Base-by-base conservation (phyloP, 2,888 invertebrate genomes). In the Hydrotaea diabolus region DNA sequence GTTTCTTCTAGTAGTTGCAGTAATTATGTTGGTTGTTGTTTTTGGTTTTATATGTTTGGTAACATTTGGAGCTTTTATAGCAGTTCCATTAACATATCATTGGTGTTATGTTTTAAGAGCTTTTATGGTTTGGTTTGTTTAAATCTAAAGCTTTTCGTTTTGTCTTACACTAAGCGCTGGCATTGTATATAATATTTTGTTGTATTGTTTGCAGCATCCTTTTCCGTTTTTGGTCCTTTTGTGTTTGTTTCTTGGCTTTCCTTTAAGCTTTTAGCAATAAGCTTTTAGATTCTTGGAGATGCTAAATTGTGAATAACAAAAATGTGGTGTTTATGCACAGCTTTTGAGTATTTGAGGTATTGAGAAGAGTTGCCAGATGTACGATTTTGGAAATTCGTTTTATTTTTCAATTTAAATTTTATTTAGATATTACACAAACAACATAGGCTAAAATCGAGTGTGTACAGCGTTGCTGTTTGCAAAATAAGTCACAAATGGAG, bases 221-320 rank as follows among this genome's bases (percentile, higher is more conserved):
- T 69, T 69, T 21, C 46, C 21, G 69, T 21, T 69, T 69, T 69
- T 46, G 69, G 69, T 69, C 69, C 69, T 69, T 69, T 23, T 15
- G 19, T 17, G 21, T 8, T 46, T 17, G 21, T 8, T 46, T 69
- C 17, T 46, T 46, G 17, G 39, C 39, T 21, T 43, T 39, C 39
- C 69, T 13, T 69, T 21, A 66, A 69, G 69, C 69, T 69, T 69
- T 43, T 13, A 43, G 46, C 23, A 17, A 69, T 31, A 69, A 69
- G 69, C 69, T 69, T 69, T 19, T 13, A 43, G 66, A 39, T 66
- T 66, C 39, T 8, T 43, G 66, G 21, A 66, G 66, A 43, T 21
- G 21, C 39, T 69, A 69, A 69, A 69, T 69, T 1, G 69, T 23
- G 21, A 3, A 23, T 69, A 2, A 64, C n/a, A n/a, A 11, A 43